Conservation (phyloP, 2,113 vertebrate genomes). For the Beaufortia kweichowensis region DNA sequence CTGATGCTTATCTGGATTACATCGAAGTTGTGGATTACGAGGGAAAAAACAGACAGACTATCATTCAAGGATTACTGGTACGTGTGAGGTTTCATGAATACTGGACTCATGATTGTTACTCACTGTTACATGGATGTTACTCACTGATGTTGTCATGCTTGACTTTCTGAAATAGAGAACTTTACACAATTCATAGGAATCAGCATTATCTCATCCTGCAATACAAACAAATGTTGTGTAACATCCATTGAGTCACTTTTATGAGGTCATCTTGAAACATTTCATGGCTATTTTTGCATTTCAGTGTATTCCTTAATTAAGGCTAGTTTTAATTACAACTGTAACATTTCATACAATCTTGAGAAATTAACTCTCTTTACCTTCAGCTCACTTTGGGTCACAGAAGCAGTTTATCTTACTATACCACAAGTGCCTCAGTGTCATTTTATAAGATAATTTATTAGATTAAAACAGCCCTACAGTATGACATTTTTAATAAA, state of each 20-base stretch:
- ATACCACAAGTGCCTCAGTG: too few species aligned
- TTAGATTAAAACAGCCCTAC: too few species aligned
- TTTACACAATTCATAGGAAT: neutral
- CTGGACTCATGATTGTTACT: neutral
- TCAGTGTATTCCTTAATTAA: neutral
- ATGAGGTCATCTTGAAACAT: neutral
- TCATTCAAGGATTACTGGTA: constrained; percentile 95
- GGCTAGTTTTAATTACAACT: neutral
- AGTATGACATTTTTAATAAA: too few species aligned
- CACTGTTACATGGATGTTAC: neutral
- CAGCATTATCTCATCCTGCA: constrained; percentile 8
- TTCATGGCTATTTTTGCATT: neutral
- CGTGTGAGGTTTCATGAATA: constrained; percentile 61
- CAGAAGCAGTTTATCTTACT: too few species aligned
- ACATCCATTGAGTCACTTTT: neutral
- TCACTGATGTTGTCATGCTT: neutral
- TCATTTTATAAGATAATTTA: too few species aligned
- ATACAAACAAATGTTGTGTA: neutral
- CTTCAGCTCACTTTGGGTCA: neutral
- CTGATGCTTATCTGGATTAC: constrained; percentile 95
- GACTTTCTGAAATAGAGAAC: neutral
- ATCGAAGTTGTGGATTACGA: constrained; percentile 97
- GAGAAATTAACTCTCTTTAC: neutral
- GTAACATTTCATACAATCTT: neutral
- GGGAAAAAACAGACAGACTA: constrained; percentile 94